Evolutionary conservation across 2,113 vertebrate genomes (phyloP).

Genomic region (Etia nguti): DNA sequence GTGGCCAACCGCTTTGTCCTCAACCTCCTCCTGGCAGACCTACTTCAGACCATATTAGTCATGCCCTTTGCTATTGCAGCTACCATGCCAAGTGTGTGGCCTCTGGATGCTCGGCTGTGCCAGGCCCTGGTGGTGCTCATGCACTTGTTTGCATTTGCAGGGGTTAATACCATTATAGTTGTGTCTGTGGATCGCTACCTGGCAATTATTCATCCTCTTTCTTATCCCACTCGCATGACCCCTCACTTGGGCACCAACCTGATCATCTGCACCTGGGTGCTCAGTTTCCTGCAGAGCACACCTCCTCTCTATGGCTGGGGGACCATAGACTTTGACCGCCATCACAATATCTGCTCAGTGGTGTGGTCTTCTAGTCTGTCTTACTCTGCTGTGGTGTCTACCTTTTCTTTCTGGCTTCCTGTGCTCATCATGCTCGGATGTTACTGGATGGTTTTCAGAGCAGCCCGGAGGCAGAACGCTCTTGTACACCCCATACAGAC

Average conservation of each 20-base stretch:
- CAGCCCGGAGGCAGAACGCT: constrained; percentile 82
- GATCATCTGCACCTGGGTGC: constrained; percentile 82
- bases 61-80: constrained; percentile 84
- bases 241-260: constrained; percentile 78
- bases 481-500: constrained; percentile 79
- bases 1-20: constrained; percentile 87
- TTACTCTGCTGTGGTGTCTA: constrained; percentile 76
- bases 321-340: constrained; percentile 76
- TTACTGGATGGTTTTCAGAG: constrained; percentile 86
- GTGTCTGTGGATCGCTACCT: constrained; percentile 86
- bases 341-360: constrained; percentile 78
- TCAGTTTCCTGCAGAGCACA: constrained; percentile 81
- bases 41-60: constrained; percentile 82
- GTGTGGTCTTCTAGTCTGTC: constrained; percentile 83
- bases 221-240: constrained; percentile 86
- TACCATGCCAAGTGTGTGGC: constrained; percentile 80
- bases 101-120: constrained; percentile 79
- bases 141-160: constrained; percentile 85
- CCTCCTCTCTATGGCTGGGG: constrained; percentile 88
- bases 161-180: constrained; percentile 86
- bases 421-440: constrained; percentile 82
- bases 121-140: constrained; percentile 83
- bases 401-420: constrained; percentile 80
- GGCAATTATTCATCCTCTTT: constrained; percentile 86
- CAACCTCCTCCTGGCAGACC: constrained; percentile 83